Evolutionary conservation across 2,797 vertebrate species (phyloP).

Genomic region (Lagocephalus sceleratus): DNA sequence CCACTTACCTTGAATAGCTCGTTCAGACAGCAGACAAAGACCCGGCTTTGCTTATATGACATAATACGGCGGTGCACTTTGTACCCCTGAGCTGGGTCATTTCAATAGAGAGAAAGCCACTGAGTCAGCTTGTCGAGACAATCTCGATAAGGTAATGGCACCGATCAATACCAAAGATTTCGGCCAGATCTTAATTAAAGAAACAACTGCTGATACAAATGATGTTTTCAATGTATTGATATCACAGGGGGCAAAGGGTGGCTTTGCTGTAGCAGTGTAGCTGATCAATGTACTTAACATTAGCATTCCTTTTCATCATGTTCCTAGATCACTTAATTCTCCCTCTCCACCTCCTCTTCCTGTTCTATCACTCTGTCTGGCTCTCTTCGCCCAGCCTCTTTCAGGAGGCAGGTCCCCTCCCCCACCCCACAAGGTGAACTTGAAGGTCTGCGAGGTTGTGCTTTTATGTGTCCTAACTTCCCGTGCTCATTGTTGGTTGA

Average conservation of each 20-base stretch:
- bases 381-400: slow-evolving; percentile 60
- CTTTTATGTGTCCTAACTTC: slow-evolving; percentile 69
- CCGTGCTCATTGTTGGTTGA: slow-evolving; percentile 55
- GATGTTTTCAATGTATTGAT: slow-evolving; percentile 89
- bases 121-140: slow-evolving; percentile 78
- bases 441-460: slow-evolving; percentile 77
- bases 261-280: slow-evolving; percentile 65
- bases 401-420: slow-evolving; percentile 57
- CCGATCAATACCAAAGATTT: slow-evolving; percentile 88
- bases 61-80: slow-evolving; percentile 66
- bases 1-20: slow-evolving; percentile 70
- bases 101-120: slow-evolving; percentile 75
- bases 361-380: slow-evolving; percentile 69
- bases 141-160: slow-evolving; percentile 89
- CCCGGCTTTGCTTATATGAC: slow-evolving; percentile 63
- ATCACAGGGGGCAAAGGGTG: slow-evolving; percentile 58
- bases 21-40: slow-evolving; percentile 63
- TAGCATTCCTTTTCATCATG: slow-evolving; percentile 85
- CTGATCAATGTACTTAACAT: slow-evolving; percentile 83
- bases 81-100: slow-evolving; percentile 67
- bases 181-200: slow-evolving; percentile 94
- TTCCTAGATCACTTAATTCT: slow-evolving; percentile 78
- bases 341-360: slow-evolving; percentile 39
- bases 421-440: slow-evolving; percentile 79
- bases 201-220: slow-evolving; percentile 96